Base-by-base conservation (phyloP, 2,113 vertebrate species). In the Chionis minor region DNA sequence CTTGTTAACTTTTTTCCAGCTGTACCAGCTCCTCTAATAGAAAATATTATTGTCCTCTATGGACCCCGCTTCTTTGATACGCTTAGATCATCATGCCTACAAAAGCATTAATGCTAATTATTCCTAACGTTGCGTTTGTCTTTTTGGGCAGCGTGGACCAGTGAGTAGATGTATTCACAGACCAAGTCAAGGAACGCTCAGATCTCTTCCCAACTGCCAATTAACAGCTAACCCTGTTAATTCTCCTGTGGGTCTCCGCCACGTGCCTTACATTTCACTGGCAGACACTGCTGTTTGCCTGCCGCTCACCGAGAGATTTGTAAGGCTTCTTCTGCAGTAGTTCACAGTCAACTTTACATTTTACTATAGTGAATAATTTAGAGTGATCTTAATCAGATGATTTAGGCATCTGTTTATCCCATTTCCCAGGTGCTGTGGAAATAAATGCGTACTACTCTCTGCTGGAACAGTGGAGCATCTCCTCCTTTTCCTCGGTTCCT, bases 261-360 rank as follows among this genome's bases (percentile, higher is more conserved):
- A 47, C 0, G 1, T 16, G 67, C 30, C 1, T 40, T n/a, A 26
- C 32, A 3, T 40, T 40, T 27, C 59, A 12, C 47, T 22, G 40
- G 51, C 56, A 62, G 81, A 14, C 18, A 4, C 44, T 33, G 52
- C 81, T 47, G 22, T 12, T 61, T 61, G 24, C 7, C 54, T 56
- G 65, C 30, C 56, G 49, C 45, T 32, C 83, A 59, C 42, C 0
- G 4, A 40, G 47, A 83, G 44, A 8, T 63, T 21, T 71, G 52
- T 30, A 35, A 54, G 62, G 44, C 11, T 75, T 35, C 67, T 86
- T 55, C 38, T 83, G 83, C 52, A 63, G 47, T 21, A 23, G 1
- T 27, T 80, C 51, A 32, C n/a, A 47, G 55, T 33, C 61, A 93
- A 44, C 49, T 59, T 83, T 38, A 30, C 32, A 19, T 72, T 90